phyloP scores from a whole-genome alignment of 64 coral and sea anemone species.

The Acropora yongei region DNA sequence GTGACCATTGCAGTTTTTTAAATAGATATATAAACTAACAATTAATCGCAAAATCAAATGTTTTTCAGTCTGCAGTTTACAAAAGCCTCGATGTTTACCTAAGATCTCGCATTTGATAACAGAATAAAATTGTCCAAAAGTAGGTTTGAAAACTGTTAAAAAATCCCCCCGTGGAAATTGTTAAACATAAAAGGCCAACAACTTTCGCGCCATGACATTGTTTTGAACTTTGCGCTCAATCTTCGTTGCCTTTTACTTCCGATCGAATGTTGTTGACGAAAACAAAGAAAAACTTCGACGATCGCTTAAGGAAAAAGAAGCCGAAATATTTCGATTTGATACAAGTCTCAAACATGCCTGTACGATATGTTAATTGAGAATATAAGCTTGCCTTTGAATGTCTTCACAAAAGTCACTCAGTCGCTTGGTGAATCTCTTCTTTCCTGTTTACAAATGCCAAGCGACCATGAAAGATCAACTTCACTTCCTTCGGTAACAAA shows the following conservation, averaged over 20 bases:
- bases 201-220: neutral
- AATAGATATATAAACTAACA: too few relatives aligned
- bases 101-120: too few relatives aligned
- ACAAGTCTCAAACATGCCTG: too few relatives aligned
- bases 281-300: neutral
- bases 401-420: neutral
- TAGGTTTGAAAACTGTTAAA: too few relatives aligned
- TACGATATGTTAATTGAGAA: neutral
- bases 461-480: neutral
- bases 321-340: too few relatives aligned
- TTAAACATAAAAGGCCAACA: too few relatives aligned
- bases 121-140: too few relatives aligned
- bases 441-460: conserved; percentile 25
- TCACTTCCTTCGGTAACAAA: conserved; percentile 16
- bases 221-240: neutral
- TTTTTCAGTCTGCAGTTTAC: too few relatives aligned
- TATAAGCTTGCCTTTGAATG: conserved; percentile 19
- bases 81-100: too few relatives aligned
- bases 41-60: too few relatives aligned
- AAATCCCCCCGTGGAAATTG: too few relatives aligned
- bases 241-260: neutral
- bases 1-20: too few relatives aligned
- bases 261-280: neutral
- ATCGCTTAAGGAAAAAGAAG: neutral
- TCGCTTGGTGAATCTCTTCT: neutral